These are phyloP conservation scores for Thoracochromis brauschi DNA, from an alignment of 2,113 vertebrate species.

Conservation along the genomic window DNA sequence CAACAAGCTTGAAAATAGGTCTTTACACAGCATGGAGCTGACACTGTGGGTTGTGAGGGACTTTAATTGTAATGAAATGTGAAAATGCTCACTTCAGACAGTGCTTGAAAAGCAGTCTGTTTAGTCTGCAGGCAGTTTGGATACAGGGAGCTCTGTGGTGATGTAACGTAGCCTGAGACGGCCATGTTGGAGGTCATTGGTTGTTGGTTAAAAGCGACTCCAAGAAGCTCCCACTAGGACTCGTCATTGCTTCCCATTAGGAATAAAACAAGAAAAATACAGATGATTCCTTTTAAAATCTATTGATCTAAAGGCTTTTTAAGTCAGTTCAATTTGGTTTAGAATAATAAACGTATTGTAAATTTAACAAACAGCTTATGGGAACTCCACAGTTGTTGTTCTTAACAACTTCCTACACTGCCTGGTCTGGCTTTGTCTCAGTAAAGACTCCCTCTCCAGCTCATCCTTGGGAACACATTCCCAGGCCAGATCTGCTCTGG, in stretches of 20 bases:
- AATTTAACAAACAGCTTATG: background rate
- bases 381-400: background rate
- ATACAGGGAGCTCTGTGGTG: background rate
- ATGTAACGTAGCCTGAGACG: background rate
- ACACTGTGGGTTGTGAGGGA: background rate
- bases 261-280: background rate
- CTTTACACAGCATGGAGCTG: background rate
- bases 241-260: background rate
- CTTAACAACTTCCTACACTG: background rate
- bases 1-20: background rate
- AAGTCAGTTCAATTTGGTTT: background rate
- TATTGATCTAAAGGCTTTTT: background rate
- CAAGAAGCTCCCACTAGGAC: background rate
- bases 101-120: background rate
- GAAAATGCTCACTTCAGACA: background rate
- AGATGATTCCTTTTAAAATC: background rate
- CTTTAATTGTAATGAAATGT: background rate
- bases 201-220: background rate
- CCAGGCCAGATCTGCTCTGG: background rate
- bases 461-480: background rate
- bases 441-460: background rate
- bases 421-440: background rate
- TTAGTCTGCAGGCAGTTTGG: background rate
- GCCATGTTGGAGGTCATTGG: background rate
- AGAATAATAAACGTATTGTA: background rate